Evolutionary conservation across 2,888 invertebrate genomes (phyloP), one percentile per base, ranked within the genome.

Genomic region (Teinopalpus imperialis): DNA sequence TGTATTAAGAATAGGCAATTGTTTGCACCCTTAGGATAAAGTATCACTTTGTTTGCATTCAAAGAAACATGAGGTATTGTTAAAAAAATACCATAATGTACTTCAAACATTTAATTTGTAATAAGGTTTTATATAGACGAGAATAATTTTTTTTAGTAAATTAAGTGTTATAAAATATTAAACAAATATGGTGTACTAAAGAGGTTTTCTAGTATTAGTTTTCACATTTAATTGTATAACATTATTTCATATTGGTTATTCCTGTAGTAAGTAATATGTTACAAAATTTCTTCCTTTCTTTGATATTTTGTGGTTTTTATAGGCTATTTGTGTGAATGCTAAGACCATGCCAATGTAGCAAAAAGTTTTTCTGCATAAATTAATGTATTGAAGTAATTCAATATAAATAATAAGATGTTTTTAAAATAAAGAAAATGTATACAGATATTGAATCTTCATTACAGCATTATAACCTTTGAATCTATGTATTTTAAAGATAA

Each of bases 371-470:
- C 23, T 20, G 30, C 8, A 36, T 31, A 44, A 36, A 35, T 23
- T 21, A n/a, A 31, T 35, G 21, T 35, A 36, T 29, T 35, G 34
- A 21, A 10, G 16, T 4, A 16, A 16, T 16, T 26, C 16, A 32
- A 21, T 32, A 21, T 13, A 32, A 12, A 41, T 75, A 72, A 32
- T 63, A 69, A 51, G 61, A 54, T 43, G 63, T 55, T 53, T 53
- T 34, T 72, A 61, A 56, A 64, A 42, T 35, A 32, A 42, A 37
- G 14, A 39, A 34, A 32, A 8, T 34, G 20, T 18, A 42, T 34
- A 27, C 2, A 27, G n/a, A 20, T 13, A 9, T 39, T 39, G 13
- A 8, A 10, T 1, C 6, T 39, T 39, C 7, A n/a, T n/a, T n/a
- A n/a, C n/a, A n/a, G n/a, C n/a, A n/a, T n/a, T n/a, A n/a, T n/a